These are phyloP conservation scores for Protosalanx chinensis DNA, from an alignment of 2,797 vertebrate genomes.

Conservation along the genomic window DNA sequence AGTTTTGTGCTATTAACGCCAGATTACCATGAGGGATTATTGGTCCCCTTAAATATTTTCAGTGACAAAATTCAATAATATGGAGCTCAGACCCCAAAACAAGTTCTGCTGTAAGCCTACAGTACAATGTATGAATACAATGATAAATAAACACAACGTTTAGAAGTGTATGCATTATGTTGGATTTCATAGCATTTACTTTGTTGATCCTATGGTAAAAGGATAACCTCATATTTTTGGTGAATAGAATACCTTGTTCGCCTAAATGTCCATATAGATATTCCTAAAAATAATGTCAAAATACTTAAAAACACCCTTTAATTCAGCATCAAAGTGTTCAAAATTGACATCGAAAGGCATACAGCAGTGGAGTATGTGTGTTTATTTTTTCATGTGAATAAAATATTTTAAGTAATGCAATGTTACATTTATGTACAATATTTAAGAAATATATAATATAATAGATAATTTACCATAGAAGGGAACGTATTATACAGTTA, in stretches of 20 bases:
- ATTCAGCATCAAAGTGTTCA: not conserved
- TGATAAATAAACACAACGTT: too few species aligned
- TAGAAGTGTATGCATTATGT: too few species aligned
- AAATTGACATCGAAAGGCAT: not conserved
- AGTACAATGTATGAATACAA: too few species aligned
- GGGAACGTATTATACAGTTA: slow-evolving; percentile 15
- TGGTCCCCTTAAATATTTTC: not conserved
- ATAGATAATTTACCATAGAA: slow-evolving; percentile 33
- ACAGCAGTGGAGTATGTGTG: slow-evolving; percentile 4
- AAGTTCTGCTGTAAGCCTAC: too few species aligned
- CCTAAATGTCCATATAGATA: too few species aligned
- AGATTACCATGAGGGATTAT: not conserved
- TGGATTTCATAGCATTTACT: too few species aligned
- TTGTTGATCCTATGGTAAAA: too few species aligned
- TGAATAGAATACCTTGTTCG: too few species aligned
- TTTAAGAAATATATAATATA: slow-evolving; percentile 32
- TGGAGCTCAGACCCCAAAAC: not conserved
- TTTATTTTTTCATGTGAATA: slow-evolving; percentile 58
- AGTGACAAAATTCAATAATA: not conserved
- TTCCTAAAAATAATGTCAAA: too few species aligned
- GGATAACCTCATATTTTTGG: too few species aligned
- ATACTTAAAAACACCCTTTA: too few species aligned
- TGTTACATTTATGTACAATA: slow-evolving; percentile 47
- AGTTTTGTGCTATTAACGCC: not conserved
- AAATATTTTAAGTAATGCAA: slow-evolving; percentile 59